These are phyloP conservation scores for Falco rusticolus DNA, from an alignment of 2,797 vertebrate species.

Conservation along the genomic window DNA sequence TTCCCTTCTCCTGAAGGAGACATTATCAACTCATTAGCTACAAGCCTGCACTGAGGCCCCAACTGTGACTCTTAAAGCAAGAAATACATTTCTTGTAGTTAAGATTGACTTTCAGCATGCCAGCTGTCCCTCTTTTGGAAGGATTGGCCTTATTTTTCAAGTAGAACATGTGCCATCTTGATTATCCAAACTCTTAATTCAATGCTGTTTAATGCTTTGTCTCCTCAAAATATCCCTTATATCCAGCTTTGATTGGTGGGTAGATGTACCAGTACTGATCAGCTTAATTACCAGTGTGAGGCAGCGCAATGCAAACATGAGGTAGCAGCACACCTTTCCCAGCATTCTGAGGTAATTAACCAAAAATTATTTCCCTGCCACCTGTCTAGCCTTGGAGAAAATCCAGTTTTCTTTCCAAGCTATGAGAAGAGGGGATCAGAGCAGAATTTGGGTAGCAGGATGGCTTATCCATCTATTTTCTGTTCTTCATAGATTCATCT, in stretches of 20 bases:
- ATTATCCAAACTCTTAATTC: slow-evolving; percentile 71
- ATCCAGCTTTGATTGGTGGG: slow-evolving; percentile 69
- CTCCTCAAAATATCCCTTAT: slow-evolving; percentile 63
- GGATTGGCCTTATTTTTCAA: slow-evolving; percentile 68
- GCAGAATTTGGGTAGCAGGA: slow-evolving; percentile 21
- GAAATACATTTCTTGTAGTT: slow-evolving; percentile 61
- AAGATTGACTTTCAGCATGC: slow-evolving; percentile 67
- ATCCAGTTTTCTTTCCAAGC: slow-evolving; percentile 57
- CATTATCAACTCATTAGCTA: slow-evolving; percentile 68
- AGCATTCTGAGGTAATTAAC: slow-evolving; percentile 72
- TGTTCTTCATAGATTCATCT: background rate
- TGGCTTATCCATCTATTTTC: slow-evolving; percentile 1
- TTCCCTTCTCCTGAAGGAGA: slow-evolving; percentile 65
- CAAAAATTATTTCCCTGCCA: slow-evolving; percentile 73
- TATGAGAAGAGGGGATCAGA: slow-evolving; percentile 27
- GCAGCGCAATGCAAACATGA: slow-evolving; percentile 60
- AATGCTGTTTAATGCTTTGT: slow-evolving; percentile 65
- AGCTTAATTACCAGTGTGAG: slow-evolving; percentile 70
- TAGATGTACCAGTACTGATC: slow-evolving; percentile 65
- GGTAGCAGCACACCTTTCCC: slow-evolving; percentile 70
- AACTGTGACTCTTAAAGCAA: slow-evolving; percentile 69
- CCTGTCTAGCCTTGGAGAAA: slow-evolving; percentile 70
- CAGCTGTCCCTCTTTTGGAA: slow-evolving; percentile 72
- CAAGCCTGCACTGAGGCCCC: slow-evolving; percentile 58
- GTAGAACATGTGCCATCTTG: slow-evolving; percentile 70